Conservation (phyloP, 2,797 vertebrate species). For the Scomberomorus guttatus region DNA sequence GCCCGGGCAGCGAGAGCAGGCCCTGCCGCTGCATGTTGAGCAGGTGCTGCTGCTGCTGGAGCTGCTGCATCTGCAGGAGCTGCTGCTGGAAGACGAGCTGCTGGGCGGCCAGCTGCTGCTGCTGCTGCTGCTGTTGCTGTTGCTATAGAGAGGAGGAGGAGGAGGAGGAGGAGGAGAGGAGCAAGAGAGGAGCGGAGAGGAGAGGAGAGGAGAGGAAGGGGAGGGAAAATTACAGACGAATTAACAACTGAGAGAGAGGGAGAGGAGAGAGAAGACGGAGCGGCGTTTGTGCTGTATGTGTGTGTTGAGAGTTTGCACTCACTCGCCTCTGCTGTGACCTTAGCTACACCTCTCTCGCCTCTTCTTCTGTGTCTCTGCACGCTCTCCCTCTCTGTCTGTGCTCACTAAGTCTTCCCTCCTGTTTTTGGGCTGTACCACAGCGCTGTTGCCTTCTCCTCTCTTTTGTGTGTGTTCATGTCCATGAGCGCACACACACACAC, state of each 20-base stretch:
- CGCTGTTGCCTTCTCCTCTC: constrained; percentile 46
- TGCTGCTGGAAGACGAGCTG: constrained; percentile 99
- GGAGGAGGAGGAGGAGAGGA: constrained; percentile 65
- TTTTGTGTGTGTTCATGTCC: constrained; percentile 49
- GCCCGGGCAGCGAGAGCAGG: constrained; percentile 95
- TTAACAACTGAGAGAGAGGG: constrained; percentile 75
- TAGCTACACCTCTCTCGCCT: constrained; percentile 59
- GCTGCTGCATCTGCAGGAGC: constrained; percentile 99
- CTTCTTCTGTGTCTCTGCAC: constrained; percentile 47
- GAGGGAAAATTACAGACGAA: constrained; percentile 75
- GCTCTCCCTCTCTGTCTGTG: constrained; percentile 53
- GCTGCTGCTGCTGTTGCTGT: constrained; percentile 96
- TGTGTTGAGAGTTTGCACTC: constrained; percentile 41
- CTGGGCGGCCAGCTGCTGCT: constrained; percentile 99
- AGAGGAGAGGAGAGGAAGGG: constrained; percentile 43
- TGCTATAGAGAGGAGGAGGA: constrained; percentile 82
- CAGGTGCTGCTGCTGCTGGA: constrained; percentile 99
- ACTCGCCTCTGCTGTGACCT: constrained; percentile 72
- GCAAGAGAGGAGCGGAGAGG: constrained; percentile 51
- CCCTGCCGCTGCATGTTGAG: constrained; percentile 99
- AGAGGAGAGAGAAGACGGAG: constrained; percentile 37
- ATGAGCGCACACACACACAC: constrained; percentile 13
- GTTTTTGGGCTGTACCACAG: constrained; percentile 68
- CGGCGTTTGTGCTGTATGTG: constrained; percentile 28
- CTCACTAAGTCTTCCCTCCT: constrained; percentile 49